phyloP scores from a whole-genome alignment of 2,797 vertebrate species.

The Pogoniulus pusillus region DNA sequence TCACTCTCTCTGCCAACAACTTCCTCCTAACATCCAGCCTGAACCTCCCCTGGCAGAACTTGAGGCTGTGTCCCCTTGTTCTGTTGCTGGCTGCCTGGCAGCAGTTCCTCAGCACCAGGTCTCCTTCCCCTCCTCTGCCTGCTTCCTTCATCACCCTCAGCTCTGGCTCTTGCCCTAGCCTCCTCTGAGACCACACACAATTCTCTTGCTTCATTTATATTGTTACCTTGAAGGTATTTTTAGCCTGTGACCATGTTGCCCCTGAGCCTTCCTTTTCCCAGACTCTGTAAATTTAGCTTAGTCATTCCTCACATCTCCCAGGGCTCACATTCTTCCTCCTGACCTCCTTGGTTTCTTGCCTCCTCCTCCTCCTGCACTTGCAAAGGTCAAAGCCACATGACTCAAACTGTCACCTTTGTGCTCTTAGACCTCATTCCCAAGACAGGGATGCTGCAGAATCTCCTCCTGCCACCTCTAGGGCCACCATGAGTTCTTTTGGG shows the following conservation, averaged over 20 bases:
- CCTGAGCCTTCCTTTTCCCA: constrained; percentile 36
- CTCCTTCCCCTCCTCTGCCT: neutral
- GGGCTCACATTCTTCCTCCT: neutral
- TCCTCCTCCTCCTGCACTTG: neutral
- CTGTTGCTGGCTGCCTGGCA: too few species aligned
- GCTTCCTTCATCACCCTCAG: neutral
- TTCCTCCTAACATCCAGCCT: too few species aligned
- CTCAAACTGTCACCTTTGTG: accelerated
- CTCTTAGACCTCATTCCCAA: neutral
- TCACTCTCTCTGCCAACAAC: too few species aligned
- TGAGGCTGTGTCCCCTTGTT: too few species aligned
- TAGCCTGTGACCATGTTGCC: constrained; percentile 33
- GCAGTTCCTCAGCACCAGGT: neutral
- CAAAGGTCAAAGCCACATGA: neutral
- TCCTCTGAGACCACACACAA: neutral
- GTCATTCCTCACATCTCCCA: neutral
- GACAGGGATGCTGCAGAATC: neutral
- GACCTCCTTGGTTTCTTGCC: neutral
- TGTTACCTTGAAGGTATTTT: constrained; percentile 63
- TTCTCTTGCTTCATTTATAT: constrained; percentile 49
- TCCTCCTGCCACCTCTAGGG: accelerated
- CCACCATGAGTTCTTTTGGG: neutral
- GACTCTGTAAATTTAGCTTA: constrained; percentile 43
- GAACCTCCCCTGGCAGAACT: too few species aligned
- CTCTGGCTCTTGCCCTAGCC: neutral